Base-by-base conservation (phyloP, 2,113 vertebrate species). In the Camelus dromedarius region DNA sequence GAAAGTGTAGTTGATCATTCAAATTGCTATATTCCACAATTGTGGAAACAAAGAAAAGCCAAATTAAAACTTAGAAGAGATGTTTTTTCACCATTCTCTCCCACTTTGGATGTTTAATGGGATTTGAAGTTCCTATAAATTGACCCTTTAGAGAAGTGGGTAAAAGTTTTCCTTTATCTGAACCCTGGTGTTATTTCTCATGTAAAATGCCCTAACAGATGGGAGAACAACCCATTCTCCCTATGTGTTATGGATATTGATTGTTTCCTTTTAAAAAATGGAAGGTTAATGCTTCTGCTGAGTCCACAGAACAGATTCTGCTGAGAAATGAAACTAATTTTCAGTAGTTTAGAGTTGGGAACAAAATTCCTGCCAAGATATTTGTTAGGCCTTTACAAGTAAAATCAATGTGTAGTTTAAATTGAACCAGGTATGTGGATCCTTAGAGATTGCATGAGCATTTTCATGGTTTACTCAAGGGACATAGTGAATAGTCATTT, bases 211-310 rank as follows among this genome's bases (percentile, higher is more conserved):
- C 50, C 48, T 42, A 91, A 75, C 76, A 80, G 79, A 91, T 67
- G 72, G 82, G 50, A 73, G 8, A 93, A 72, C 64, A 87, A 84
- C 32, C 95, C 58, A 88, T 80, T 93, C 69, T 91, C 42, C 32
- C 50, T 54, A 30, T 20, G 16, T 81, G 38, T 89, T 95, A 89
- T 77, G 48, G 82, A 75, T 93, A 94, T 93, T 58, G 90, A 92
- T 95, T 88, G 54, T 97, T 97, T 96, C 81, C 88, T 95, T 91
- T 87, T 30, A 66, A 80, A 96, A 91, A 96, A 89, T 83, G 86
- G 50, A 87, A 93, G 38, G 79, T 75, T 87, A 81, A 28, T 90
- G 22, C 64, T 96, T 94, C 87, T 89, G 96, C 86, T 94, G 91
- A 97, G 67, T 93, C 73, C 46, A 76, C 77, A 92, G 81, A 96